Base-by-base conservation (phyloP, 2,888 invertebrate genomes). In the Ferrisia virgata region DNA sequence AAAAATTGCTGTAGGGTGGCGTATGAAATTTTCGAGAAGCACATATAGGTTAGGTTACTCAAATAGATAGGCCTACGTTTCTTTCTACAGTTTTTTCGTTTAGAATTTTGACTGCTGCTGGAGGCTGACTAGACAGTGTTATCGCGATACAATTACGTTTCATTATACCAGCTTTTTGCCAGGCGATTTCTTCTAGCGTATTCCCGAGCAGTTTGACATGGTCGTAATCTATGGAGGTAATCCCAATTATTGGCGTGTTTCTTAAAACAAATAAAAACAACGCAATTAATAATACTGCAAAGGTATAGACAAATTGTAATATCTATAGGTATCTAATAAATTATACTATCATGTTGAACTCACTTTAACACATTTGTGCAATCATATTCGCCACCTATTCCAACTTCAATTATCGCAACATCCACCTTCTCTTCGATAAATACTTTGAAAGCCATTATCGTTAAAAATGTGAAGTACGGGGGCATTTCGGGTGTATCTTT, bases 141-240 rank as follows among this genome's bases (percentile, higher is more conserved):
- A 94, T 94, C 0, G 94, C 95, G 86, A 91, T 89, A 82, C 93
- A 91, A 28, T 90, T 90, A 0, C 89, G 89, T 89, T 99, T 99
- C 90, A 99, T 95, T 86, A 99, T 95, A 8, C 99, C 99, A 0
- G 96, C 94, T 89, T 99, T 99, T 86, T 99, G 96, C 90, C 93
- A 93, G 0, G 99, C 98, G 86, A 99, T 99, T 88, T 95, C 91
- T 43, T 93, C 91, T 15, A 99, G 87, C 0, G 95, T 95, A 85
- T 92, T 89, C 1, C 99, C 99, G 18, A 94, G 88, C 53, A 98
- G 89, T 0, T 91, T 90, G 0, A 93, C 95, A 89, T 99, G 99
- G 88, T 99, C 99, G 40, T 96, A 88, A 0, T 95, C 98, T 85
- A 99, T 90, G 0, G 96, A 94, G 0, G 97, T 94, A 85, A 99